Evolutionary conservation across 2,797 vertebrate species (phyloP).

Genomic region (Propithecus deckenii): DNA sequence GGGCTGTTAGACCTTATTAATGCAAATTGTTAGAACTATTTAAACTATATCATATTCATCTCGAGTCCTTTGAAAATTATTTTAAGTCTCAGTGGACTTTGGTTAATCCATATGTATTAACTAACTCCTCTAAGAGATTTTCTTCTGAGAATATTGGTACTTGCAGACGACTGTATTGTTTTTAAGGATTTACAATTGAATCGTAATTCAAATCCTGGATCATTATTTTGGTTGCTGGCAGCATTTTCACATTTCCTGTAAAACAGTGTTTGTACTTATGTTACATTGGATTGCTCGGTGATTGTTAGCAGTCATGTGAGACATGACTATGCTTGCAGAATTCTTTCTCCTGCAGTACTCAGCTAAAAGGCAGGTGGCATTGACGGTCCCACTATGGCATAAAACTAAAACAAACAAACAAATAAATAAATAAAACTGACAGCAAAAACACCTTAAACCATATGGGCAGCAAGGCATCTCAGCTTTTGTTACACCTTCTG

Average conservation of each 20-base stretch:
- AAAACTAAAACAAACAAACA: background rate
- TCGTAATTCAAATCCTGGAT: background rate
- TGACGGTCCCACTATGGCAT: background rate
- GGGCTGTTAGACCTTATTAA: background rate
- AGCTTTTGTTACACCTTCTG: background rate
- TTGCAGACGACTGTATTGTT: constrained; percentile 34
- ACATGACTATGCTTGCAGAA: background rate
- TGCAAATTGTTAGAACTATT: constrained; percentile 10
- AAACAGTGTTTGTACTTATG: background rate
- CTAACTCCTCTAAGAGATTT: constrained; percentile 52
- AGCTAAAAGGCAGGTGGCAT: background rate
- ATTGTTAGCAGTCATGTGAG: background rate
- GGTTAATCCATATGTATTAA: constrained; percentile 57
- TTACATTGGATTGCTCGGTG: background rate
- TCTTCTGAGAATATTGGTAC: constrained; percentile 36
- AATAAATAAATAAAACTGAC: background rate
- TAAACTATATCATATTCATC: background rate
- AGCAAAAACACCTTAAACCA: background rate
- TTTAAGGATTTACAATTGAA: constrained; percentile 33
- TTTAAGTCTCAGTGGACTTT: constrained; percentile 50
- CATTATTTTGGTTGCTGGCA: background rate
- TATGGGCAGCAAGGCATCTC: background rate
- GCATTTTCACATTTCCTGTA: constrained; percentile 10
- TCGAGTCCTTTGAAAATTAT: constrained; percentile 47
- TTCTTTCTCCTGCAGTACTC: background rate